These are phyloP conservation scores for Drosophila nr. perissopoda DNA, from an alignment of 2,888 invertebrate genomes.

Conservation along the genomic window DNA sequence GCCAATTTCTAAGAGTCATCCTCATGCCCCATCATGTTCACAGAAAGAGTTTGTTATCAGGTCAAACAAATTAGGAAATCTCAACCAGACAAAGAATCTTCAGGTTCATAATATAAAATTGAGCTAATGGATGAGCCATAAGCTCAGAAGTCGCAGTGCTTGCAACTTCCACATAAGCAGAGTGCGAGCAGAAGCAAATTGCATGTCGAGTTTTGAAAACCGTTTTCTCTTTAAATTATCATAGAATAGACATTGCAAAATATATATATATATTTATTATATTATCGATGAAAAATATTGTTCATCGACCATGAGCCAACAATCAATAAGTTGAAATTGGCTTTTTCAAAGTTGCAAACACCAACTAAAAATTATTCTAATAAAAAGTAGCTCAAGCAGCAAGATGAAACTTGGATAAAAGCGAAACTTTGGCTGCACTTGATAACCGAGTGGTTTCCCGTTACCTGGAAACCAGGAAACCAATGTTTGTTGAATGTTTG, in stretches of 20 bases:
- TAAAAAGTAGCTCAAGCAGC: too few species aligned
- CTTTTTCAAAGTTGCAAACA: background rate
- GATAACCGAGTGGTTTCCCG: conserved; percentile 10
- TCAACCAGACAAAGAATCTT: background rate
- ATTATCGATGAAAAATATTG: background rate
- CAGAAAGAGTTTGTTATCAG: background rate
- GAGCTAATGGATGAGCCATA: background rate
- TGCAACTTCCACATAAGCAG: background rate
- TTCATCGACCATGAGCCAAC: background rate
- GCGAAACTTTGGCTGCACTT: background rate
- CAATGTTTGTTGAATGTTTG: conserved; percentile 51
- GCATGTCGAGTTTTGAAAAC: background rate
- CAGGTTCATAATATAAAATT: background rate
- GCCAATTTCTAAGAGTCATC: background rate
- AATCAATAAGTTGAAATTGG: conserved; percentile 4
- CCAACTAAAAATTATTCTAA: background rate
- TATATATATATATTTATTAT: background rate
- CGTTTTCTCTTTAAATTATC: background rate
- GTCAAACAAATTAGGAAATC: background rate
- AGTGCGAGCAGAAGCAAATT: background rate
- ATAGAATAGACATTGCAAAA: background rate
- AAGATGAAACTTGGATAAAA: background rate
- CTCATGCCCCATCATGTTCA: background rate
- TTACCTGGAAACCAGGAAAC: conserved; percentile 53
- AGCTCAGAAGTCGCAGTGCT: background rate